Evolutionary conservation across 1,140 invertebrate species (phyloP).

Genomic region (Helicoverpa zea): DNA sequence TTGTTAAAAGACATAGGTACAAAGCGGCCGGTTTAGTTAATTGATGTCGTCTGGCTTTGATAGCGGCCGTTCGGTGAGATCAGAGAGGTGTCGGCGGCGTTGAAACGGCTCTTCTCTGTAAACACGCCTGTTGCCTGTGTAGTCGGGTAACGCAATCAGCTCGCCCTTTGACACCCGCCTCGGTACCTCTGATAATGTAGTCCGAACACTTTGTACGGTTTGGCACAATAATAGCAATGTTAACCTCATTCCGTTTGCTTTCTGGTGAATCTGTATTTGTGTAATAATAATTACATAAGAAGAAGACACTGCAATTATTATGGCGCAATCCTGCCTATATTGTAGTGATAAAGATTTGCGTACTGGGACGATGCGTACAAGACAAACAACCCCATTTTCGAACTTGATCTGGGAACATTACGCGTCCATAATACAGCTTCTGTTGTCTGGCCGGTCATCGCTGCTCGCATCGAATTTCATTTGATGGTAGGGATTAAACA

Average conservation of each 20-base stretch:
- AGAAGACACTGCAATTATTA: too few relatives aligned
- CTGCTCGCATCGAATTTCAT: too few relatives aligned
- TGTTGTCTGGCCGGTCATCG: too few relatives aligned
- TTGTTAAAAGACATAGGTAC: conserved; percentile 25
- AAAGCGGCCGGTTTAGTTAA: conserved; percentile 62
- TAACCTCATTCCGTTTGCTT: conserved; percentile 33
- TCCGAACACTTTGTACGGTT: conserved; percentile 35
- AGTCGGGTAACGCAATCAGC: conserved; percentile 70
- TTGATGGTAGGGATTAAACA: too few relatives aligned
- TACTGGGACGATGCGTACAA: too few relatives aligned
- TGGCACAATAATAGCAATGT: conserved; percentile 36
- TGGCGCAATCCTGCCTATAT: too few relatives aligned
- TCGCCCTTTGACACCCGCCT: conserved; percentile 75
- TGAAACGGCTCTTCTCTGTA: conserved; percentile 62
- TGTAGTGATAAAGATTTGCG: too few relatives aligned
- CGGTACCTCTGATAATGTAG: conserved; percentile 61
- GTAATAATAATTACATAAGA: not conserved
- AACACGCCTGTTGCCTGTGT: conserved; percentile 62
- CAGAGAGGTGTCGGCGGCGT: conserved; percentile 69
- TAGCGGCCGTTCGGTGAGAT: conserved; percentile 71
- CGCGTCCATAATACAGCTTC: too few relatives aligned
- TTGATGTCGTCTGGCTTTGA: conserved; percentile 61
- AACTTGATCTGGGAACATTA: too few relatives aligned
- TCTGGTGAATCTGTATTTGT: not conserved
- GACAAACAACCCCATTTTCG: too few relatives aligned